phyloP scores from a whole-genome alignment of 2,888 invertebrate genomes.

The Cantharis rufa region DNA sequence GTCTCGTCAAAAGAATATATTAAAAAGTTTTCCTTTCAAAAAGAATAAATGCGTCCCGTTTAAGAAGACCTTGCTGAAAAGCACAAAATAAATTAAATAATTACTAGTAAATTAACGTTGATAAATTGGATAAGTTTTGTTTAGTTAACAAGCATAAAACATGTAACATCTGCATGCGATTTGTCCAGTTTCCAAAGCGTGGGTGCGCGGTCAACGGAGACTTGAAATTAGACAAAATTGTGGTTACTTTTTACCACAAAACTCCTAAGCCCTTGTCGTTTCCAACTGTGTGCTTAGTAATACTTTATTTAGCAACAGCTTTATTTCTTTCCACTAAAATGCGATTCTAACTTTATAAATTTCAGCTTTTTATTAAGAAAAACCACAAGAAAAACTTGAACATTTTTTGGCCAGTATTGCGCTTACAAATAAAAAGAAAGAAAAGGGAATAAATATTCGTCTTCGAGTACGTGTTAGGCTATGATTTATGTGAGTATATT shows the following conservation, averaged over 20 bases:
- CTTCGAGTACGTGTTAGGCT: constrained; percentile 38
- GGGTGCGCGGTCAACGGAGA: constrained; percentile 34
- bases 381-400: not conserved
- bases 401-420: not conserved
- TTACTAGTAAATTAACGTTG: constrained; percentile 32
- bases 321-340: not conserved
- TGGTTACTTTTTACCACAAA: constrained; percentile 34
- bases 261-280: constrained; percentile 34
- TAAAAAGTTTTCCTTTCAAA: not conserved
- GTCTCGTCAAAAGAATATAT: not conserved
- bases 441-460: constrained; percentile 17
- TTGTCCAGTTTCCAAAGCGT: constrained; percentile 37
- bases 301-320: constrained; percentile 10
- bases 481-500: constrained; percentile 51
- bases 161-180: constrained; percentile 40
- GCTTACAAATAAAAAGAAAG: constrained; percentile 1
- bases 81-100: constrained; percentile 20
- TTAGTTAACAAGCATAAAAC: constrained; percentile 40
- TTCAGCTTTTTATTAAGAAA: not conserved
- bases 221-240: constrained; percentile 32
- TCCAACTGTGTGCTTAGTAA: constrained; percentile 39
- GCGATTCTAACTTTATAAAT: not conserved
- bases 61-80: not conserved
- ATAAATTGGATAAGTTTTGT: constrained; percentile 39
- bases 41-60: not conserved